phyloP scores from a whole-genome alignment of 2,888 invertebrate species.

The Liopterus haemorrhoidalis region DNA sequence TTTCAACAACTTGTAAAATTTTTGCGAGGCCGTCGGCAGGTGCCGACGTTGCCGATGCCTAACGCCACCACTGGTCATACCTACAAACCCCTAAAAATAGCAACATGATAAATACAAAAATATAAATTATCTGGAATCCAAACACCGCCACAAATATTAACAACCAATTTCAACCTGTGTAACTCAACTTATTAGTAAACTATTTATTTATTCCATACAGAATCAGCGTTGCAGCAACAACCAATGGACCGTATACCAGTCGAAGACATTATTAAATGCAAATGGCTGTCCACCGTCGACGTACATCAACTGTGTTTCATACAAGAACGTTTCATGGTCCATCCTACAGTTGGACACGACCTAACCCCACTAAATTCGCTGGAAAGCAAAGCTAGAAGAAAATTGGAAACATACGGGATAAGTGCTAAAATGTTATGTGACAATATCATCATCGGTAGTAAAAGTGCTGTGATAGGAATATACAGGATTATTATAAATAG shows the following conservation, averaged over 20 bases:
- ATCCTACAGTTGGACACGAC: constrained; percentile 44
- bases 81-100: no score
- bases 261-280: constrained; percentile 41
- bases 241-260: constrained; percentile 40
- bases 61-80: no score
- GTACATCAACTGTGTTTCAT: constrained; percentile 19
- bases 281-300: constrained; percentile 43
- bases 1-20: no score
- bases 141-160: no score
- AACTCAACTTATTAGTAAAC: no score
- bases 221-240: constrained; percentile 38
- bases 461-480: constrained; percentile 62
- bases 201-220: constrained; percentile 33
- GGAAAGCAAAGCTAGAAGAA: constrained; percentile 51
- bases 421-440: constrained; percentile 52
- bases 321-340: constrained; percentile 45
- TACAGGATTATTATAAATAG: constrained; percentile 64
- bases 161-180: no score
- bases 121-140: no score
- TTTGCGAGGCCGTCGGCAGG: no score
- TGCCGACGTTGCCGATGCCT: no score
- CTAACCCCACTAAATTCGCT: constrained; percentile 41
- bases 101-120: no score
- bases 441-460: constrained; percentile 53
- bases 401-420: constrained; percentile 55